These are phyloP conservation scores for Decapterus maruadsi DNA, from an alignment of 2,797 vertebrate species.

Conservation along the genomic window DNA sequence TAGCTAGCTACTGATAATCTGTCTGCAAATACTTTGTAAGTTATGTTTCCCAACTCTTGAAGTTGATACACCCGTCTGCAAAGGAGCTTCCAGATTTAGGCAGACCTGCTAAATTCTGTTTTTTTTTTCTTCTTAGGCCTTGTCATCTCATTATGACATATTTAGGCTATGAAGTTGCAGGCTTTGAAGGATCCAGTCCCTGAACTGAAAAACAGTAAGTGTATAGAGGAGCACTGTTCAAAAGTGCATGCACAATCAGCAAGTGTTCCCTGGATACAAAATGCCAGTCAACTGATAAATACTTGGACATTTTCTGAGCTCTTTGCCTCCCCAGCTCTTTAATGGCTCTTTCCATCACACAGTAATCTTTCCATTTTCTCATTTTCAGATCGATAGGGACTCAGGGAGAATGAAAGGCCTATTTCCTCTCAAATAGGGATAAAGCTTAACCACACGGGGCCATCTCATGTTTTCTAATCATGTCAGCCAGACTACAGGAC, in stretches of 20 bases:
- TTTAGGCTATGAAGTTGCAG: constrained; percentile 20
- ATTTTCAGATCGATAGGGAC: constrained; percentile 77
- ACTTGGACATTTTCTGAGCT: constrained; percentile 58
- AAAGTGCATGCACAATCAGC: constrained; percentile 31
- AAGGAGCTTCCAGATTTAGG: background rate
- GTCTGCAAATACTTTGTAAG: background rate
- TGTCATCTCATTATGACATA: constrained; percentile 8
- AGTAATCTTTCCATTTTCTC: constrained; percentile 80
- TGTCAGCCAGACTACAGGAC: constrained; percentile 62
- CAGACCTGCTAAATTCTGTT: background rate
- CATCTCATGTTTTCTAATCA: constrained; percentile 78
- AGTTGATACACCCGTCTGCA: background rate
- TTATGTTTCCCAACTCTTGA: background rate
- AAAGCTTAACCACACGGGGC: constrained; percentile 70
- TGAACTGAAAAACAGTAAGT: constrained; percentile 19
- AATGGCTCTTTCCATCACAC: constrained; percentile 75
- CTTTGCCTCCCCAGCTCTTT: constrained; percentile 56
- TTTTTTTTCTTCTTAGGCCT: background rate
- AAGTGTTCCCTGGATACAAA: constrained; percentile 46
- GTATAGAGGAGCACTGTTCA: constrained; percentile 1
- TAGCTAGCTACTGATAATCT: background rate
- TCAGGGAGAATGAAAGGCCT: constrained; percentile 75
- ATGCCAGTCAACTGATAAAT: constrained; percentile 66
- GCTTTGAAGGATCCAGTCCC: constrained; percentile 17
- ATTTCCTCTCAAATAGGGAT: constrained; percentile 79